A percentile compares a stretch with the other conserved stretches of the same genome.
phyloP scores from a whole-genome alignment of 2,888 invertebrate genomes.

The Drosophila conformis region DNA sequence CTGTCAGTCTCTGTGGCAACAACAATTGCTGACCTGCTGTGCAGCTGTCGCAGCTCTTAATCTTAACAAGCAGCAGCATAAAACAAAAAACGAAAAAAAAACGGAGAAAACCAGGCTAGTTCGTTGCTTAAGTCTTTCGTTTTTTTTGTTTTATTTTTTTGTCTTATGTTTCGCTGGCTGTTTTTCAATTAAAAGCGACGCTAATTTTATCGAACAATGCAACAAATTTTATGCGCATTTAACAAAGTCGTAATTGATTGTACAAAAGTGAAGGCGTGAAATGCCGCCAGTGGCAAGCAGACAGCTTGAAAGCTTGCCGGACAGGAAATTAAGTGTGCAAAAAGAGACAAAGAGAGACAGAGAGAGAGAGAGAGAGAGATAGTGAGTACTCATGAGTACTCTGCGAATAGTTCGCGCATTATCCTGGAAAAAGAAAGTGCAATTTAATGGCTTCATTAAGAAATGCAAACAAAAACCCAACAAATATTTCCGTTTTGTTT shows the following conservation, averaged over 20 bases:
- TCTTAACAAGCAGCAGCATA: slow-evolving; percentile 29
- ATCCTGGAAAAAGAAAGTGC: slow-evolving; percentile 62
- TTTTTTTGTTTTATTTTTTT: slow-evolving; percentile 34
- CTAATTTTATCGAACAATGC: slow-evolving; percentile 50
- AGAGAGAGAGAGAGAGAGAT: not conserved
- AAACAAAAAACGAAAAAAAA: not conserved
- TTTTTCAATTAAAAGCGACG: slow-evolving; percentile 64
- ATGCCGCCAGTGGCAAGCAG: slow-evolving; percentile 18
- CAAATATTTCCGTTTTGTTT: not conserved
- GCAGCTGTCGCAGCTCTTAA: slow-evolving; percentile 27
- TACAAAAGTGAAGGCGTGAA: slow-evolving; percentile 60
- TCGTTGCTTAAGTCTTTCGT: slow-evolving; percentile 57
- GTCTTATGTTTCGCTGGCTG: not conserved
- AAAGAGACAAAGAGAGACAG: not conserved
- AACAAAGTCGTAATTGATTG: slow-evolving; percentile 79
- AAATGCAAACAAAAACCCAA: slow-evolving; percentile 8
- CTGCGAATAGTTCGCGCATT: slow-evolving; percentile 23
- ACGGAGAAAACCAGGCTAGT: slow-evolving; percentile 30
- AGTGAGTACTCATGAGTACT: slow-evolving; percentile 9
- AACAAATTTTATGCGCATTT: slow-evolving; percentile 64
- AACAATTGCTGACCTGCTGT: slow-evolving; percentile 57
- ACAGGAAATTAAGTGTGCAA: not conserved
- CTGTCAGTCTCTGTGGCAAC: not conserved
- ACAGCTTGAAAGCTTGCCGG: slow-evolving; percentile 3
- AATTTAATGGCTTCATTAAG: slow-evolving; percentile 66